These are phyloP conservation scores for Muschampia plurimacula DNA, from an alignment of 2,888 invertebrate genomes.

Conservation along the genomic window DNA sequence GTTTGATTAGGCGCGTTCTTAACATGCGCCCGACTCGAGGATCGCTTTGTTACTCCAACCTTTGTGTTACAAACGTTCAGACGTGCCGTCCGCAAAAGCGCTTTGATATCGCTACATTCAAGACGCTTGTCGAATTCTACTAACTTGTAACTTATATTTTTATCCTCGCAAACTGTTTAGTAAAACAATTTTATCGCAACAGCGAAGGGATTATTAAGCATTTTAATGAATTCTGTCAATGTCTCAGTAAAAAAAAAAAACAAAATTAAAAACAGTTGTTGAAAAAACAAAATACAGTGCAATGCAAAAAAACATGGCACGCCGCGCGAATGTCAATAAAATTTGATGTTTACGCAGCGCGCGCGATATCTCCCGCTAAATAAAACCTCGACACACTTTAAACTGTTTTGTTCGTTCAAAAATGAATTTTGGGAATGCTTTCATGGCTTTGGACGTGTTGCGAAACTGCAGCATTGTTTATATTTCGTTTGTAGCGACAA, in stretches of 20 bases:
- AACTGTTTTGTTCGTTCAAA: slow-evolving; percentile 60
- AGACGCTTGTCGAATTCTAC: slow-evolving; percentile 71
- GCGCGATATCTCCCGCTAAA: slow-evolving; percentile 66
- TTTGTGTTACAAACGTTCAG: slow-evolving; percentile 62
- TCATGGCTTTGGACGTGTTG: slow-evolving; percentile 40
- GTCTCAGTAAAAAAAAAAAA: slow-evolving; percentile 19
- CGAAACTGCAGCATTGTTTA: slow-evolving; percentile 33
- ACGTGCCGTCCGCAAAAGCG: slow-evolving; percentile 55
- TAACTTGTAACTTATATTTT: slow-evolving; percentile 49
- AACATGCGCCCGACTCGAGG: slow-evolving; percentile 69
- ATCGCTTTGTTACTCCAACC: slow-evolving; percentile 73
- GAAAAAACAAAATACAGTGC: slow-evolving; percentile 53
- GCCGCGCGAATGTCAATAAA: slow-evolving; percentile 73
- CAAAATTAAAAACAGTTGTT: slow-evolving; percentile 34
- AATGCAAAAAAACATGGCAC: slow-evolving; percentile 64
- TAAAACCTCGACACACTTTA: slow-evolving; percentile 63
- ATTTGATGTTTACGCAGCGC: slow-evolving; percentile 73
- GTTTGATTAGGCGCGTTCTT: slow-evolving; percentile 83
- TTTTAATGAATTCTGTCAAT: slow-evolving; percentile 44
- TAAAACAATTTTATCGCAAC: background rate
- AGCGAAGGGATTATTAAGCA: slow-evolving; percentile 19
- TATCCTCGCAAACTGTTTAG: background rate
- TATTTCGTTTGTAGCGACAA: slow-evolving; percentile 35
- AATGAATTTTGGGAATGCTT: slow-evolving; percentile 57
- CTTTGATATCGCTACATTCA: slow-evolving; percentile 58